Evolutionary conservation across 2,888 invertebrate species (phyloP).

Genomic region (Chrysina gloriosa): DNA sequence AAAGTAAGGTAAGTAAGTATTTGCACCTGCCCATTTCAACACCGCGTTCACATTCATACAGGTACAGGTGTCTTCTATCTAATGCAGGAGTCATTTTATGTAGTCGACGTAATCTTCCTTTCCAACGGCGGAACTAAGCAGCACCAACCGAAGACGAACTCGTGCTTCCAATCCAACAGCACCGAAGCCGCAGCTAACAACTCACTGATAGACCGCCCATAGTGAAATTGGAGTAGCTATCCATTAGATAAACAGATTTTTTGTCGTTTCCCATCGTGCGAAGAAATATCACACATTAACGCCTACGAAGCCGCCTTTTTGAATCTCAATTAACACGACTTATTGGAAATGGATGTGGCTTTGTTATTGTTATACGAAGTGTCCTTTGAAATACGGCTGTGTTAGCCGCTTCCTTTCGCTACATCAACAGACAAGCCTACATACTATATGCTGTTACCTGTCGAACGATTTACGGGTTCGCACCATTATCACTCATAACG

Average conservation of each 20-base stretch:
- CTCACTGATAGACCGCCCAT: slow-evolving; percentile 37
- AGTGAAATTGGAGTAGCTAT: slow-evolving; percentile 41
- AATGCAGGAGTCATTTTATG: slow-evolving; percentile 39
- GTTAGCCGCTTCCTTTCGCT: neutral
- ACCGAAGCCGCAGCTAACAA: slow-evolving; percentile 19
- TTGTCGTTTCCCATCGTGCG: slow-evolving; percentile 27
- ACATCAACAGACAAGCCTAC: no score
- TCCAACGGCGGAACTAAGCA: slow-evolving; percentile 8
- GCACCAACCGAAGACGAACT: slow-evolving; percentile 6
- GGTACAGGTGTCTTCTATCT: slow-evolving; percentile 52
- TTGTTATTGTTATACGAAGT: slow-evolving; percentile 4
- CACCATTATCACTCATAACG: no score
- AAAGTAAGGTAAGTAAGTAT: slow-evolving; percentile 43
- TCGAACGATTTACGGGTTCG: no score
- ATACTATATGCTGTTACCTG: no score
- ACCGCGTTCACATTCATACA: slow-evolving; percentile 52
- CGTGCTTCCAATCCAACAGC: slow-evolving; percentile 1
- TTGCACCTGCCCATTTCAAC: slow-evolving; percentile 50
- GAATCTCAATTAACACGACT: slow-evolving; percentile 40
- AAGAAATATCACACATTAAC: slow-evolving; percentile 41
- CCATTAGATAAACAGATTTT: slow-evolving; percentile 42
- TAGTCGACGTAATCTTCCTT: slow-evolving; percentile 23
- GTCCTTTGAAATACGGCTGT: slow-evolving; percentile 7
- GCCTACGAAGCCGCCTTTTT: slow-evolving; percentile 36
- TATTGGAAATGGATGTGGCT: slow-evolving; percentile 31